A percentile compares a stretch with the other conserved stretches of the same genome.
phyloP scores from a whole-genome alignment of 1,140 invertebrate genomes.

The Lepidurus apus region DNA sequence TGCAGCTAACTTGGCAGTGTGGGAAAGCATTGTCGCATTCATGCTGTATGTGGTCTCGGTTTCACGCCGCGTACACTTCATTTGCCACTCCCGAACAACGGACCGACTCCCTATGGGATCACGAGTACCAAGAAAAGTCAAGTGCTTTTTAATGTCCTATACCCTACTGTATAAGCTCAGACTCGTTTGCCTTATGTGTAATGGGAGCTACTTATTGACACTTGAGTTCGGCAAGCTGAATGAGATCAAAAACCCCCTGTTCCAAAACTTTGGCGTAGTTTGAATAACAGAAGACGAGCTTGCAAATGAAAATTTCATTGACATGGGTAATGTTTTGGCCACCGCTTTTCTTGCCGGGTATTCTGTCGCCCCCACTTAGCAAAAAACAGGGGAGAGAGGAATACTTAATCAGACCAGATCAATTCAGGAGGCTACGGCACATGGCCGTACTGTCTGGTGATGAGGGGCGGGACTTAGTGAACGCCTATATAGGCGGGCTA shows the following conservation, averaged over 20 bases:
- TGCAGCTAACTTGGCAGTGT: neutral
- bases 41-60: constrained; percentile 12
- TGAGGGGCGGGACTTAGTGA: neutral
- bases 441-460: neutral
- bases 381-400: neutral
- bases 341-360: too few relatives aligned
- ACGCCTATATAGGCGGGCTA: constrained; percentile 12
- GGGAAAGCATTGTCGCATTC: constrained; percentile 3
- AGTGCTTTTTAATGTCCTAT: too few relatives aligned
- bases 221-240: too few relatives aligned
- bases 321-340: too few relatives aligned
- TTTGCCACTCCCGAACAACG: constrained; percentile 1
- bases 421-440: constrained; percentile 7
- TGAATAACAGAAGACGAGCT: too few relatives aligned
- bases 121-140: neutral
- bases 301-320: too few relatives aligned
- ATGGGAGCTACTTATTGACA: too few relatives aligned
- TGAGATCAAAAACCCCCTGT: too few relatives aligned
- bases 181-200: too few relatives aligned
- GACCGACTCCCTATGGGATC: neutral
- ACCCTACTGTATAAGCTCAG: too few relatives aligned
- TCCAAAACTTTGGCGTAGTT: too few relatives aligned
- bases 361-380: too few relatives aligned
- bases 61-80: constrained; percentile 4
- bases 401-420: neutral